Conservation (phyloP, 2,113 vertebrate species). For the Podiceps cristatus region DNA sequence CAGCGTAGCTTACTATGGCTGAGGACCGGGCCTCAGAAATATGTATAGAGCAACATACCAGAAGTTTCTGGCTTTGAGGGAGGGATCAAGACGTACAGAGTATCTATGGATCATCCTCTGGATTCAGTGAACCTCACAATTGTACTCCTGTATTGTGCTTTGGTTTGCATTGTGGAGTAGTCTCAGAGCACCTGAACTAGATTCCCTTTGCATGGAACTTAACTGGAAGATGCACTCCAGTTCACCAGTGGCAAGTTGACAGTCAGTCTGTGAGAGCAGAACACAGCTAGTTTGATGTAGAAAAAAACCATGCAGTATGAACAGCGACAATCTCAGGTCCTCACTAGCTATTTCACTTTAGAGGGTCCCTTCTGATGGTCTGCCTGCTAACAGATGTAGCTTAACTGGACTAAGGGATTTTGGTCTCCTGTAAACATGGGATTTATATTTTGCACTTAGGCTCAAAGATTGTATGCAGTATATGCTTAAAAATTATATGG, state of each 20-base stretch:
- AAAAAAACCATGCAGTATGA: accelerated
- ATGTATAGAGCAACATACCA: not conserved
- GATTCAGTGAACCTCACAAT: not conserved
- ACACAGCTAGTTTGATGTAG: not conserved
- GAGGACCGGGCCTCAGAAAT: not conserved
- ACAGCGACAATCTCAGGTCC: not conserved
- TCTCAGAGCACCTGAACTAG: not conserved
- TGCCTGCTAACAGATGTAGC: not conserved
- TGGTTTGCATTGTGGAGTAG: not conserved
- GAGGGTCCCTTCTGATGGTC: not conserved
- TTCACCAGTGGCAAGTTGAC: not conserved
- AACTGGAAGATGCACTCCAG: not conserved
- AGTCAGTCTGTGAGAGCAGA: not conserved
- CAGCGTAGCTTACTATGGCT: not conserved
- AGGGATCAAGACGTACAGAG: not conserved
- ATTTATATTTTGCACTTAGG: not conserved
- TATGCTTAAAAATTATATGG: not conserved
- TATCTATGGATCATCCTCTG: not conserved
- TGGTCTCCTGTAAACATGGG: not conserved
- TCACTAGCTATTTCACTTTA: not conserved
- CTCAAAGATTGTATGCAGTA: not conserved
- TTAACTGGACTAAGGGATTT: not conserved
- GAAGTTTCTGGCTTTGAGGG: not conserved
- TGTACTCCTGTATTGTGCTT: not conserved
- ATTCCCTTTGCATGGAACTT: not conserved